Conservation (phyloP, 2,888 invertebrate species). For the Agrotis segetum region DNA sequence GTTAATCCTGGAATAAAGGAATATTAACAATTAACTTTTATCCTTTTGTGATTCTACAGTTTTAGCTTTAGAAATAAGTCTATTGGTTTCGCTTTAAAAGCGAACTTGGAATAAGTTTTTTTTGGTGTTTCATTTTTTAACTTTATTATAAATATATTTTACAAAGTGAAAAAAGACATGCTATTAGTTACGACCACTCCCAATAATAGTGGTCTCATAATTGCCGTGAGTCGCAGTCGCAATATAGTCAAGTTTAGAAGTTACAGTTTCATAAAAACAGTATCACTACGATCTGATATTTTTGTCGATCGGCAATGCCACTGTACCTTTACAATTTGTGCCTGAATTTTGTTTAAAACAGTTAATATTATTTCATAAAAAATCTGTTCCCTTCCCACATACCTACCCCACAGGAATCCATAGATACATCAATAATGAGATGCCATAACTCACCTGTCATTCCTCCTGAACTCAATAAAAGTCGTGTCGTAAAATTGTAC, state of each 20-base stretch:
- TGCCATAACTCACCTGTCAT: slow-evolving; percentile 60
- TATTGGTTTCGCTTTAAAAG: slow-evolving; percentile 1
- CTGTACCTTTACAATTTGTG: too few species aligned
- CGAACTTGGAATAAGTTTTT: neutral
- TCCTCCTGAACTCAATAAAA: slow-evolving; percentile 61
- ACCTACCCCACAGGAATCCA: slow-evolving; percentile 9
- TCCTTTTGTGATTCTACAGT: slow-evolving; percentile 23
- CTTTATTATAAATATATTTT: too few species aligned
- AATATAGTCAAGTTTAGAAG: too few species aligned
- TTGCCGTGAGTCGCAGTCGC: too few species aligned
- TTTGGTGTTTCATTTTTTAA: neutral
- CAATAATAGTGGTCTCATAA: too few species aligned
- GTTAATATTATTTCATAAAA: neutral
- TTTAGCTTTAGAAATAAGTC: slow-evolving; percentile 12
- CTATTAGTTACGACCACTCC: too few species aligned
- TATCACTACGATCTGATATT: too few species aligned
- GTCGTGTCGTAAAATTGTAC: slow-evolving; percentile 60
- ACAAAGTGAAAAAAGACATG: too few species aligned
- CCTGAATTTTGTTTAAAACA: too few species aligned
- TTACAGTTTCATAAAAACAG: too few species aligned
- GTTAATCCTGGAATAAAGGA: slow-evolving; percentile 43
- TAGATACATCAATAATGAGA: slow-evolving; percentile 38
- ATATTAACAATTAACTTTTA: slow-evolving; percentile 48
- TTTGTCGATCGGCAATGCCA: too few species aligned
- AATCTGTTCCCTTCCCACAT: neutral